Evolutionary conservation across 2,113 vertebrate genomes (phyloP), one percentile per base, ranked within the genome.

Genomic region (Nannobrachium achirus): DNA sequence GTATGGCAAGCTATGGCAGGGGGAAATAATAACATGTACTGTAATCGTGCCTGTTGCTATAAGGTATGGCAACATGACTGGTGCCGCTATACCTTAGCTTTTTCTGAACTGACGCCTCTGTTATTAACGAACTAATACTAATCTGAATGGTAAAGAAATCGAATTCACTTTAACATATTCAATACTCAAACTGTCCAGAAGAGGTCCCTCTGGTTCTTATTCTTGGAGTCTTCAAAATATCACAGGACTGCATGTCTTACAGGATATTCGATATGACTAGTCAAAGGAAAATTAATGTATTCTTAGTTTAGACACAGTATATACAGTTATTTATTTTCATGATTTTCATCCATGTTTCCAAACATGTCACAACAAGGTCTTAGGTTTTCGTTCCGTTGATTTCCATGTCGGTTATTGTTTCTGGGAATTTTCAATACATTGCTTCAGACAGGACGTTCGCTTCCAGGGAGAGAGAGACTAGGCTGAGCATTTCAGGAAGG

Each of bases 401-500:
- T 38, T 39, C 45, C 20, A 11, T 15, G 16, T 52, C 11, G 40
- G 16, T 57, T 6, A 13, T 44, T 48, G 59, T 69, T 74, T 56
- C 2, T 18, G 11, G 63, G 44, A 56, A 71, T 59, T 50, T 55
- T 18, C 40, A 14, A 10, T 16, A 14, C 19, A 10, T 15, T 46
- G 58, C 44, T 19, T 14, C 19, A 74, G 45, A 70, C 79, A 84
- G 83, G 87, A 87, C 19, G 45, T 83, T 45, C 67, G 75, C 71
- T 73, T 80, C 58, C 46, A 73, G 40, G 15, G 46, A 73, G 53
- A 51, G 53, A 51, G 61, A 53, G 68, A 63, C 61, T 10, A 44
- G 16, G 10, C 48, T 14, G 67, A 72, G 50, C 63, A 64, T 66
- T 70, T 79, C 60, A 86, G 85, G 81, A 89, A 81, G 86, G 84